These are phyloP conservation scores for Fregata magnificens DNA, from an alignment of 2,113 vertebrate species.

Conservation along the genomic window DNA sequence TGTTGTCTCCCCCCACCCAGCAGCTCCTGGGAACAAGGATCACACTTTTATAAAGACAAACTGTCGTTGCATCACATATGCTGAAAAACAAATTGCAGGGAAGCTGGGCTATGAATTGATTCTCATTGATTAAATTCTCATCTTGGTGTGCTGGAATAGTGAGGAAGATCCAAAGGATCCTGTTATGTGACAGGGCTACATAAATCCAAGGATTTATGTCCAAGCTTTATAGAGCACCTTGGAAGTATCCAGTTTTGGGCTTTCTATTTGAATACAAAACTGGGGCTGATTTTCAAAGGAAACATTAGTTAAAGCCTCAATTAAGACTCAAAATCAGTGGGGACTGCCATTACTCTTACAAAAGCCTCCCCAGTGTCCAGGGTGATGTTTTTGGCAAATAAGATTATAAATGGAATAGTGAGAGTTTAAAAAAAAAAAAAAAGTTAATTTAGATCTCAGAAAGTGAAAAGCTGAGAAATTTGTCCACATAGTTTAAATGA, in stretches of 20 bases:
- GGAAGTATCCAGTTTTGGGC: not conserved
- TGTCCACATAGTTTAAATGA: not conserved
- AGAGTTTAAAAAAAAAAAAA: not conserved
- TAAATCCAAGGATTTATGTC: slow-evolving; percentile 45
- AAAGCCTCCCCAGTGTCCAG: not conserved
- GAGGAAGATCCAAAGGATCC: slow-evolving; percentile 32
- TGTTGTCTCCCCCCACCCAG: not conserved
- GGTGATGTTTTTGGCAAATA: not conserved
- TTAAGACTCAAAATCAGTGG: not conserved
- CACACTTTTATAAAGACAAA: slow-evolving; percentile 14
- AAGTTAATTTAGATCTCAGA: not conserved
- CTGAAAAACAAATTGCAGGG: slow-evolving; percentile 32
- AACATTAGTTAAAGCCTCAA: not conserved
- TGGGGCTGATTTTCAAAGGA: not conserved
- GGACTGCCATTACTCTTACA: not conserved
- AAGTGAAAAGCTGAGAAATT: not conserved
- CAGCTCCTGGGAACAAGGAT: not conserved
- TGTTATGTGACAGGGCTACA: slow-evolving; percentile 2
- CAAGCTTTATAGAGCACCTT: not conserved
- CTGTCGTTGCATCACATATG: not conserved
- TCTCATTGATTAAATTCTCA: slow-evolving; percentile 44
- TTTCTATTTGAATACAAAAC: not conserved
- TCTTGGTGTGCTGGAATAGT: not conserved
- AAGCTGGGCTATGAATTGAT: slow-evolving; percentile 40
- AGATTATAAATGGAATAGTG: not conserved